Base-by-base conservation (phyloP, 2,113 vertebrate genomes). In the Lamprologus ornatipinnis region DNA sequence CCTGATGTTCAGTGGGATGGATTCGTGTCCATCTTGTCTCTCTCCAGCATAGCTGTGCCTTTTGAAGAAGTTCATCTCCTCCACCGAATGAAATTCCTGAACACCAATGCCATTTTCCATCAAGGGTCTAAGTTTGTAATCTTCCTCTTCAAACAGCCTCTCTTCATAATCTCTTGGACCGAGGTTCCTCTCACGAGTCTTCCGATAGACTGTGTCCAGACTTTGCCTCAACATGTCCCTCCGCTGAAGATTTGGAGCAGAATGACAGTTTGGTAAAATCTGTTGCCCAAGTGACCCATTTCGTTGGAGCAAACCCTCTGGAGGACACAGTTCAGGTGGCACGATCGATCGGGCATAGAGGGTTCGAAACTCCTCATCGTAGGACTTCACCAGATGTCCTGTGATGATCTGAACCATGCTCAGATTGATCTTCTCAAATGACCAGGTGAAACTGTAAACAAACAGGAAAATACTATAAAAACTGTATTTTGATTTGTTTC, bases 31-130 rank as follows among this genome's bases (percentile, higher is more conserved):
- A 88, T 98, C 98, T 31, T 97, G 95, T 60, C 96, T 97, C 81
- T 99, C 98, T 3, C 99, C 98, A 8, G 99, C 98, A 35, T 99
- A 99, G 89, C 99, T 99, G 54, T 99, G 99, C 78, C 99, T 96
- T 94, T 99, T 99, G 92, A 96, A 96, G 82, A 96, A 97, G 75
- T 97, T 96, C 42, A 94, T 96, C 12, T 92, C 78, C 33, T 98
- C 97, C 92, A 90, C 83, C 14, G 96, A 94, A 45, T 97, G 97
- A 83, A 95, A 91, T 5, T 96, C 96, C 28, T 96, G 96, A 73
- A 91, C 89, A 68, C 95, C 95, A 17, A 96, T 94, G 47, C 94
- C 92, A 45, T 97, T 95, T 58, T 95, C 85, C 84, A 96, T 95
- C 12, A 93, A 92, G 7, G 95, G 96, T 49, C 96, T 87, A 51